Evolutionary conservation across 2,888 invertebrate genomes (phyloP), one percentile per base, ranked within the genome.

Genomic region (Phortica magna): DNA sequence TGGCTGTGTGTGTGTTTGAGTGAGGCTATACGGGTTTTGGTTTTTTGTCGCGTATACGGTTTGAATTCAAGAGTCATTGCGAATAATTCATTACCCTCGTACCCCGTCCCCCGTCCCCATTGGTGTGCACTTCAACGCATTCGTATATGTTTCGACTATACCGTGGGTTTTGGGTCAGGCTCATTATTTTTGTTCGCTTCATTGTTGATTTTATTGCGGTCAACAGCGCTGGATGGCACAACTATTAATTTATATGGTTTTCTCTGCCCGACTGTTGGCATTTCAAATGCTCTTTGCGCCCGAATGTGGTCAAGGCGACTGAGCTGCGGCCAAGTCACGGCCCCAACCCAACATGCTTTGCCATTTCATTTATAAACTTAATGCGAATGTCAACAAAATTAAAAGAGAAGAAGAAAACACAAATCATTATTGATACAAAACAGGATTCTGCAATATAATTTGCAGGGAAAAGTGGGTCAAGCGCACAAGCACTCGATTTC

Each of bases 141-240:
- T n/a, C 39, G 67, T 68, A 43, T 43, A 4, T 67, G 42, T 42
- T 41, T 10, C 4, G 59, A 22, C 19, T 43, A 10, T 42, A 5
- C 10, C 4, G 17, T 55, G 61, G 42, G 74, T 57, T 76, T 39
- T 59, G 31, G 14, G 7, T 17, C 61, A 42, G 17, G 31, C 41
- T 74, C 57, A 68, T 71, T 59, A 59, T 77, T 78, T 77, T 77
- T 70, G 67, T 75, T 76, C 53, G 65, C 68, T 39, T 31, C 61
- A 65, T 72, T 77, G 74, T 79, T 80, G 83, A 82, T 79, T 82
- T 76, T 77, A 80, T 84, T 88, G 85, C 80, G 87, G 87, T 78
- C 79, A 81, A 78, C 79, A 80, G 80, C 75, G 79, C 77, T 74
- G 74, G 42, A 43, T 70, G 55, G 55, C 61, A 31, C 78, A 74